Conservation (phyloP, 2,888 invertebrate genomes). For the Axea sp. region DNA sequence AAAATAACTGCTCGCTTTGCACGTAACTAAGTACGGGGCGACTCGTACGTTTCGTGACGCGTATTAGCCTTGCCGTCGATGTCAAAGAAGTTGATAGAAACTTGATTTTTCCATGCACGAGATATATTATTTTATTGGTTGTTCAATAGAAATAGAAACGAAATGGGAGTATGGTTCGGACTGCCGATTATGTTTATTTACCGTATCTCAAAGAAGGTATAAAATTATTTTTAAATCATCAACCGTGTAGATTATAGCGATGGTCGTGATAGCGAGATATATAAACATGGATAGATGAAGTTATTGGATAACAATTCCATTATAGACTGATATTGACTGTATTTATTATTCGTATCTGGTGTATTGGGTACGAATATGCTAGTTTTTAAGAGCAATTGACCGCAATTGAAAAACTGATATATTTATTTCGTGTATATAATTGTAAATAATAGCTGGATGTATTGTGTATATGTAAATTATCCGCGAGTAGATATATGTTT, state of each 20-base stretch:
- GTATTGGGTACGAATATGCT: constrained; percentile 39
- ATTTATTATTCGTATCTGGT: constrained; percentile 59
- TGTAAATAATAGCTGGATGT: constrained; percentile 68
- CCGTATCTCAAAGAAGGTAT: neutral
- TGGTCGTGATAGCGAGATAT: constrained; percentile 40
- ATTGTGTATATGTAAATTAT: constrained; percentile 69
- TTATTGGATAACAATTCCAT: constrained; percentile 40
- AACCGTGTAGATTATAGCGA: constrained; percentile 33
- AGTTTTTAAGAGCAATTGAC: constrained; percentile 50
- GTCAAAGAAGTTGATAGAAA: constrained; percentile 51
- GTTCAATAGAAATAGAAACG: constrained; percentile 4
- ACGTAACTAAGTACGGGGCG: constrained; percentile 47
- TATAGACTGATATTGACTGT: constrained; percentile 63
- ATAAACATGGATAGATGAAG: constrained; percentile 3
- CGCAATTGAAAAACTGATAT: constrained; percentile 61
- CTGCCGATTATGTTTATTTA: constrained; percentile 19
- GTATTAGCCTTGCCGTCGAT: constrained; percentile 35
- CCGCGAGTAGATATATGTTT: constrained; percentile 57
- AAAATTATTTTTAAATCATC: constrained; percentile 25
- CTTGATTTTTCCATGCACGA: constrained; percentile 27
- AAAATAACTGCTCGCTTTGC: constrained; percentile 59
- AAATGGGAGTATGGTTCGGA: neutral
- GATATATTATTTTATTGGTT: constrained; percentile 40
- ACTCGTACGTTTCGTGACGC: constrained; percentile 48
- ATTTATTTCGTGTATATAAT: constrained; percentile 74